Base-by-base conservation (phyloP, 1,140 invertebrate genomes). In the Plodia interpunctella region DNA sequence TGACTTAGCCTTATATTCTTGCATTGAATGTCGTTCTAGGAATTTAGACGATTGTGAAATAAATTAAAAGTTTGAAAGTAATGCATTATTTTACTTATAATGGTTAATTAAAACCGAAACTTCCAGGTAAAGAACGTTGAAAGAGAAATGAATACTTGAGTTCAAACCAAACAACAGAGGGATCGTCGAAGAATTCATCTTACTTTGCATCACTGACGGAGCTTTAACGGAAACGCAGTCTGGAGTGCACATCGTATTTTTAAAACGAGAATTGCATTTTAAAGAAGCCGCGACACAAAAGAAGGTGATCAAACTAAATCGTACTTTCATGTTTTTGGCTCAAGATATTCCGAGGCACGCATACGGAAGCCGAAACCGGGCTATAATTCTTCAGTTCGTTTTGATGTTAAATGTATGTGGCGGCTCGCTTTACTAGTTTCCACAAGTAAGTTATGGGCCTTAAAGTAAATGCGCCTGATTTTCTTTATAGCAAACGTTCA, bases 241-340 rank as follows among this genome's bases (percentile, higher is more conserved):
- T 62, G 60, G 59, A 66, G 64, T 62, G 62, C 65, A 69, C 62
- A 68, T 71, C 64, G 59, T 68, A 63, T 61, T 70, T 44, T 66
- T 69, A 32, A 67, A 65, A 69, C 69, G 64, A 62, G 59, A 49
- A 62, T 63, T 56, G 66, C 62, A 65, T 71, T 73, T 63, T 65
- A 67, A 68, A 69, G 50, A 62, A 65, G 62, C 54, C 28, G 21
- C 61, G 52, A 57, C 61, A 66, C 57, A 69, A 70, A 67, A 64
- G 62, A 59, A 44, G 61, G 55, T 56, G 60, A 62, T 60, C 57
- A 62, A 59, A 65, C 57, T 60, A 70, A 65, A 64, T 70, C 63
- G 68, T 63, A 67, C 62, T 72, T 74, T 76, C 68, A 63, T 72
- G 73, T 74, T 70, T 72, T 74, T 70, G 67, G 64, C 63, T 70